Base-by-base conservation (phyloP, 2,113 vertebrate species). In the Semicossyphus pulcher region DNA sequence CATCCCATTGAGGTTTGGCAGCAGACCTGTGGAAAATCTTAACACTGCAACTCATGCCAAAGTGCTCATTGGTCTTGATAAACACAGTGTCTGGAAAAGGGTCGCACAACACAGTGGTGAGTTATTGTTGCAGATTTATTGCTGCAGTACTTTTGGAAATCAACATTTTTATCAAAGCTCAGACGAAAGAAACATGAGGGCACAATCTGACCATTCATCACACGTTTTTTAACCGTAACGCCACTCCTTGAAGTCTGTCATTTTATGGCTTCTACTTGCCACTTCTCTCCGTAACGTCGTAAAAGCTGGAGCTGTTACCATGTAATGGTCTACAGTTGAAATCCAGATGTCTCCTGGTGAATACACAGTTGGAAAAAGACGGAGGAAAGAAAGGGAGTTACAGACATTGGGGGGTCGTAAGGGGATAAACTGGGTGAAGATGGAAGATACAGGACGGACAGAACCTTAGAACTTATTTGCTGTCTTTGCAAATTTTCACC, bases 1-100 rank as follows among this genome's bases (percentile, higher is more conserved):
- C 64, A 78, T 81, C 83, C 87, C 82, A 81, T 85, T 75, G 85
- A 83, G 76, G 79, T 83, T 87, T 91, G 89, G 91, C 89, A 87
- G 76, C 64, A 1, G 34, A 59, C 49, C 59, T 44, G 61, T 80
- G 91, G 91, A 93, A 93, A 93, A 85, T 88, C 84, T 90, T 76
- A 90, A 91, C 68, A 57, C 67, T 52, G 69, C 56, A 52, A 47
- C 48, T 41, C 60, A 16, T 64, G 87, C 79, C 85, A 90, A 66
- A 61, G 69, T 31, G 56, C 64, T 72, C 72, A 75, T 64, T 78
- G 66, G 65, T 72, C 34, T 71, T 77, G 65, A 89, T 85, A 88
- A 91, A 91, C 70, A 88, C 64, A 57, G 32, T n/a, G 77, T 88
- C 80, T 85, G 61, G 26, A 80, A 65, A 53, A 18, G 12, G 14